Evolutionary conservation across 2,113 vertebrate genomes (phyloP).

Genomic region (Seriola rivoliana): DNA sequence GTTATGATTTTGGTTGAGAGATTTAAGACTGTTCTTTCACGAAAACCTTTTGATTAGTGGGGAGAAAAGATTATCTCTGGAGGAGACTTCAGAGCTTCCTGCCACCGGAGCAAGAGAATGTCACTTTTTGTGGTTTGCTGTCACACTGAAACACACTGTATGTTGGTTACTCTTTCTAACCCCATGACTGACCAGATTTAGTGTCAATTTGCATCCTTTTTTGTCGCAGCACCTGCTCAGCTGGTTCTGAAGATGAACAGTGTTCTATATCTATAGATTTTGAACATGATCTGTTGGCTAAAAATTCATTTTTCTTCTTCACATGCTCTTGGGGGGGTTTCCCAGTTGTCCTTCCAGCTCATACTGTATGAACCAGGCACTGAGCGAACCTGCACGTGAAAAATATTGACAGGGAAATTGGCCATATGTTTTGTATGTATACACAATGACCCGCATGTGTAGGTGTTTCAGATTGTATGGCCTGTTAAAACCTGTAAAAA

Average conservation of each 20-base stretch:
- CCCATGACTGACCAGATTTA: background rate
- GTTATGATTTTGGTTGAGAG: no score
- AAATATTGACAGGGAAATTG: background rate
- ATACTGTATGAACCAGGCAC: background rate
- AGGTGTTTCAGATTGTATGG: background rate
- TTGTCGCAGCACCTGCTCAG: background rate
- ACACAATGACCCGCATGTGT: background rate
- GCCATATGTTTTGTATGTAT: background rate
- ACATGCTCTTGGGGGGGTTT: background rate
- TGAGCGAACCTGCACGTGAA: background rate
- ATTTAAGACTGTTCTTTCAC: no score
- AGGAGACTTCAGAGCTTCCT: no score
- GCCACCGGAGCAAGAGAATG: no score
- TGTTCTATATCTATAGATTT: background rate
- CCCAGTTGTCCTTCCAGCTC: background rate
- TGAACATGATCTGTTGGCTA: background rate
- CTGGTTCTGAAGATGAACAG: background rate
- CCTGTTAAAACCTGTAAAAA: background rate
- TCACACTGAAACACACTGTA: background rate
- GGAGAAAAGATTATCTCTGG: no score
- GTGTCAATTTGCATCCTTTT: background rate
- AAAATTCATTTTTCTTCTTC: slow-evolving; percentile 12
- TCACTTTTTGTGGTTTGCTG: no score
- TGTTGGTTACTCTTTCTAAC: background rate
- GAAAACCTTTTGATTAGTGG: no score